Evolutionary conservation across 2,113 vertebrate species (phyloP).

Genomic region (Peucedramus taeniatus): DNA sequence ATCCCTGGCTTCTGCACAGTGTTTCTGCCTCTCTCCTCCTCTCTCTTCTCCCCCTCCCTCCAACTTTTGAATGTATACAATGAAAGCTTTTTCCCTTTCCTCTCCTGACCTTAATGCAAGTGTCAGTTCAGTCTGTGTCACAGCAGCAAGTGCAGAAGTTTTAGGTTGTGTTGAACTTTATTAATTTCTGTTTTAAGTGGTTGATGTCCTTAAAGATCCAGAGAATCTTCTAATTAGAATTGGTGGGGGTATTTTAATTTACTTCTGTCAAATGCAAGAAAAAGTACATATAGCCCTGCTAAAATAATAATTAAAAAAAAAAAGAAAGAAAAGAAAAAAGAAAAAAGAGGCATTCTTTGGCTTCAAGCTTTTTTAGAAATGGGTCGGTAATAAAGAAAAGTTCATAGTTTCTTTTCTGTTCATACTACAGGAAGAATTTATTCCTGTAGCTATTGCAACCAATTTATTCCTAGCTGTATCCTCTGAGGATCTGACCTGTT

Average conservation of each 20-base stretch:
- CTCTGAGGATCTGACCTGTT: conserved; percentile 23
- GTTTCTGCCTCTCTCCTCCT: background rate
- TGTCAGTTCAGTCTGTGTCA: background rate
- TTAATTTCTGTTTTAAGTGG: conserved; percentile 21
- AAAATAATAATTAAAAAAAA: background rate
- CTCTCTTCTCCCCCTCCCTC: background rate
- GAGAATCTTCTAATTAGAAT: background rate
- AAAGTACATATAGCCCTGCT: background rate
- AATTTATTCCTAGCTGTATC: conserved; percentile 5
- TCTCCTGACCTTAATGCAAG: background rate
- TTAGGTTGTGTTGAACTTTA: background rate
- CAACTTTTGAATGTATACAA: conserved; percentile 6
- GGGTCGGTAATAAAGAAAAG: background rate
- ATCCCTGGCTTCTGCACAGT: conserved; percentile 35
- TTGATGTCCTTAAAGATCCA: background rate
- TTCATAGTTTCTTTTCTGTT: background rate
- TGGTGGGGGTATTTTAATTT: background rate
- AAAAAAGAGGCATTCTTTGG: background rate
- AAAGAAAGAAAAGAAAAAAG: background rate
- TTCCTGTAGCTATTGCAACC: background rate
- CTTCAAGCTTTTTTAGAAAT: background rate
- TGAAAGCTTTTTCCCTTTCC: conserved; percentile 8
- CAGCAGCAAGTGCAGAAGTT: background rate
- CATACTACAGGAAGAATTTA: background rate
- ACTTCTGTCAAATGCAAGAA: background rate